Base-by-base conservation (phyloP, 2,888 invertebrate genomes). In the Cantharis rufa region DNA sequence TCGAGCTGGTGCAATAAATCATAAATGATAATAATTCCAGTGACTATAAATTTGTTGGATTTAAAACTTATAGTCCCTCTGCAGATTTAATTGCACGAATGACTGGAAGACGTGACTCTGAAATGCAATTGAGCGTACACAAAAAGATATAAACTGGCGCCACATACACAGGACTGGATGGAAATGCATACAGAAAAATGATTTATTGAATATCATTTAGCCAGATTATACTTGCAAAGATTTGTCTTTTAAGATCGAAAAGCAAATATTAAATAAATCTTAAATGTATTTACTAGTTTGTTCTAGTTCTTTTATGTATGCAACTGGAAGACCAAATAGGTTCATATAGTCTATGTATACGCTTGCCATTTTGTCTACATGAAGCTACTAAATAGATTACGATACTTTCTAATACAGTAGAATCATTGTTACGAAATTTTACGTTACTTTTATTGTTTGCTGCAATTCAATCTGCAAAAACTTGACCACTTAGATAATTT, bases 111-210 rank as follows among this genome's bases (percentile, higher is more conserved):
- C 72, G 76, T 71, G 76, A 72, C 71, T 76, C 68, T 24, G 61
- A 62, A 63, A 74, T 74, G 74, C 74, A 78, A 69, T 16, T 24
- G 70, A 64, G 64, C 70, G 70, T 72, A 62, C 64, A 72, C 69
- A 74, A 78, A 75, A 75, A 78, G 75, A 78, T 71, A 76, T 75
- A 75, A 74, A 76, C 72, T 72, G 78, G 78, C 78, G 78, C 78
- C 78, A 75, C 69, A 68, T 75, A 63, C 72, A 63, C 72, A 68
- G 62, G 63, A 62, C 18, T 72, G n/a, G 69, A 66, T 62, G 72
- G 71, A 70, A 75, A 74, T 71, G 74, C 74, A 74, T 16, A 63
- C 62, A 73, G 74, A 66, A 61, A 62, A 64, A 68, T 74, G 77
- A 77, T 74, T 77, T 70, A 73, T 77, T 27, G 61, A 73, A 73